A percentile compares a stretch with the other conserved stretches of the same genome.
Evolutionary conservation across 2,113 vertebrate species (phyloP).

Genomic region (Cyprinodon brontotheroides): DNA sequence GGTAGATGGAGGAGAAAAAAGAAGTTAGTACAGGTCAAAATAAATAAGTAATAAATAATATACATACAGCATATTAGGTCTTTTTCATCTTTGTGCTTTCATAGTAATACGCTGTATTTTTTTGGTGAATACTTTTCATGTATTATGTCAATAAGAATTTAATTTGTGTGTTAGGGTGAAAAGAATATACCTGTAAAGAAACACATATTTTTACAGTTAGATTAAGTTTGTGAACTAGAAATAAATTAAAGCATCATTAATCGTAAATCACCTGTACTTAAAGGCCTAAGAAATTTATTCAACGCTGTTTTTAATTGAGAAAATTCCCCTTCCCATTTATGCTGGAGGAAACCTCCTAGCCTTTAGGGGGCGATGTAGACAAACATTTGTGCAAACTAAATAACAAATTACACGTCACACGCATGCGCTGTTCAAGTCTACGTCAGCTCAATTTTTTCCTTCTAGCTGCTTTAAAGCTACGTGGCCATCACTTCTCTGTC

Average conservation of each 20-base stretch:
- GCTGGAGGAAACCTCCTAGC: conserved; percentile 4
- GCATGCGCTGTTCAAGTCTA: conserved; percentile 68
- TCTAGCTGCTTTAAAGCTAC: conserved; percentile 37
- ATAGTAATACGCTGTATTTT: background rate
- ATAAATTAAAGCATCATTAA: background rate
- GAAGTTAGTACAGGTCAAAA: background rate
- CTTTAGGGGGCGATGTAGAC: conserved; percentile 34
- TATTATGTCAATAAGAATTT: too few relatives aligned
- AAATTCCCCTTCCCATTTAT: background rate
- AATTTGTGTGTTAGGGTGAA: too few relatives aligned
- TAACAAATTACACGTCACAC: background rate
- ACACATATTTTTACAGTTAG: background rate
- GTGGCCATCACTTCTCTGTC: conserved; percentile 63
- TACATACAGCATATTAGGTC: too few relatives aligned
- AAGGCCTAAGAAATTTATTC: background rate
- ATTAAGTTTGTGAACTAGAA: background rate
- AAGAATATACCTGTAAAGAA: too few relatives aligned
- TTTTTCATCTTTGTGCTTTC: too few relatives aligned
- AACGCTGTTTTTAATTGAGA: too few relatives aligned
- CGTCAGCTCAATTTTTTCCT: conserved; percentile 68
- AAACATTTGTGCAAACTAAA: background rate
- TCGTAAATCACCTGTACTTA: too few relatives aligned
- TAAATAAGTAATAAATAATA: background rate
- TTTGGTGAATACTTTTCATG: too few relatives aligned
- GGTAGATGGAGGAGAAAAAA: background rate